These are phyloP conservation scores for Drosophila suzukii DNA, from an alignment of 1,140 invertebrate genomes.

Conservation along the genomic window DNA sequence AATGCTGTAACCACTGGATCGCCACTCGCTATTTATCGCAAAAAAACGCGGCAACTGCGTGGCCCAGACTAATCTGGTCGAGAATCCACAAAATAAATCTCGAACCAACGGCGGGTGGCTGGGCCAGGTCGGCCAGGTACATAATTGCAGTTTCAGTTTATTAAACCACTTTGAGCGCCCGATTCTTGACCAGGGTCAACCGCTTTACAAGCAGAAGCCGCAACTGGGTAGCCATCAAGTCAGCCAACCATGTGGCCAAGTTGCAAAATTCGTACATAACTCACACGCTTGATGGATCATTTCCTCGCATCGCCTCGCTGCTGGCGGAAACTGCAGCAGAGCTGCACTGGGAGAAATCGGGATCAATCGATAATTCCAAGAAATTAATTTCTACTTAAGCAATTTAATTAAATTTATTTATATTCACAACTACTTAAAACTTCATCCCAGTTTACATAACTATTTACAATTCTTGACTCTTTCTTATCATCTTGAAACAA, in stretches of 20 bases:
- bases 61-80: slow-evolving; percentile 24
- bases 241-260: slow-evolving; percentile 40
- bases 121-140: slow-evolving; percentile 41
- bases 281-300: slow-evolving; percentile 76
- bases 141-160: slow-evolving; percentile 81
- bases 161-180: slow-evolving; percentile 75
- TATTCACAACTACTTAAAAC: too few relatives aligned
- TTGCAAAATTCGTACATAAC: slow-evolving; percentile 72
- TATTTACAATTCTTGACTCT: too few relatives aligned
- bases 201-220: slow-evolving; percentile 49
- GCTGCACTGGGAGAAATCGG: slow-evolving; percentile 8
- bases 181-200: slow-evolving; percentile 81
- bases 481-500: too few relatives aligned
- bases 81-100: slow-evolving; percentile 81
- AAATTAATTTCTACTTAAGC: too few relatives aligned
- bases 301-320: slow-evolving; percentile 61
- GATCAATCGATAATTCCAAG: too few relatives aligned
- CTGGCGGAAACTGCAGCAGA: slow-evolving; percentile 53
- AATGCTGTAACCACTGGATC: slow-evolving; percentile 59
- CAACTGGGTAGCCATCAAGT: slow-evolving; percentile 23
- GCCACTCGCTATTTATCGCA: slow-evolving; percentile 64
- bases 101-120: slow-evolving; percentile 41
- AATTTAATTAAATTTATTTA: too few relatives aligned
- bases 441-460: too few relatives aligned
- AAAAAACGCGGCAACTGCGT: slow-evolving; percentile 30